Base-by-base conservation (phyloP, 2,797 vertebrate species). In the Sciurus carolinensis region DNA sequence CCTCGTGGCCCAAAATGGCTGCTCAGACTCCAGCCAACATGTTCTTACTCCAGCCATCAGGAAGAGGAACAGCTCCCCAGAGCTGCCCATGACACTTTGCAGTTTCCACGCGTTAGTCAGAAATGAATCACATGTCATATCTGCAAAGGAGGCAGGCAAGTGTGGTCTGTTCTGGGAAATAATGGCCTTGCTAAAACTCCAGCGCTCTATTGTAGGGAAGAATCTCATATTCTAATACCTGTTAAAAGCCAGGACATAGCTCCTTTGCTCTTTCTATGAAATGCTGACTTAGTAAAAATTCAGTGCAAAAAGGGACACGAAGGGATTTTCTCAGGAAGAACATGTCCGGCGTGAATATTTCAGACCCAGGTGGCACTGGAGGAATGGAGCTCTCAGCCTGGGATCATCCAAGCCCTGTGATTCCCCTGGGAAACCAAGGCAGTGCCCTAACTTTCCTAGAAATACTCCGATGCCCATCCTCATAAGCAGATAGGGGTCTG, bases 221-320 rank as follows among this genome's bases (percentile, higher is more conserved):
- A 77, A 2, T 50, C 90, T 84, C 47, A 17, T 54, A n/a, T 28
- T 81, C 71, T 72, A 33, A 17, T 87, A 72, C 64, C 47, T 71
- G 47, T 82, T 73, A 76, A 71, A 44, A 87, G 26, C 30, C 52
- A 90, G 47, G 6, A 42, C 47, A 14, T 28, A 36, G 33, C 47
- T 66, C 64, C 54, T 79, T 90, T 52, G 39, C 17, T 42, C 17
- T 85, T 87, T 94, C 47, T 50, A 52, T 9, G 28, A 73, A 79
- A 80, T 84, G n/a, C 54, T 92, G 24, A 80, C 47, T 95, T 75
- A 62, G 26, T 84, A 6, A 30, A 73, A 96, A 80, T 50, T 28
- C 8, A 84, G 22, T 36, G 33, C 33, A 28, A 17, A 80, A 57
- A 28, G 6, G 22, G 7, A 5, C 5, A 3, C 11, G 17, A 42